Conservation (phyloP, 1,140 invertebrate species). For the Theocolax elegans region DNA sequence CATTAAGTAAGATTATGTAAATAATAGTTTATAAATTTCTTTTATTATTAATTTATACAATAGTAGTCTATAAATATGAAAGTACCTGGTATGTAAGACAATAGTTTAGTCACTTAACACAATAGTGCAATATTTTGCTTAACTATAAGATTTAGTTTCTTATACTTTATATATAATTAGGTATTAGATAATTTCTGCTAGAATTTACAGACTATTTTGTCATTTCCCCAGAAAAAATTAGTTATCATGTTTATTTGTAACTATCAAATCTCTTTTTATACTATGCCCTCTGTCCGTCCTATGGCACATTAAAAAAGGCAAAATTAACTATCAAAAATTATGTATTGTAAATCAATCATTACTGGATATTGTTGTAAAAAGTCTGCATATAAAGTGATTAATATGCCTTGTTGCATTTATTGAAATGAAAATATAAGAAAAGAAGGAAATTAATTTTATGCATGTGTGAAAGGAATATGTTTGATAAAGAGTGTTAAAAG, state of each 20-base stretch:
- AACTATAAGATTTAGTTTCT: no score
- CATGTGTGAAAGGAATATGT: constrained; percentile 24
- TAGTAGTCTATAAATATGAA: no score
- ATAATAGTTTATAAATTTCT: constrained; percentile 1
- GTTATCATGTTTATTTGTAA: neutral
- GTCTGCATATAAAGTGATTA: neutral
- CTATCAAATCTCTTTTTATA: constrained; percentile 4
- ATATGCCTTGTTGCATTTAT: constrained; percentile 18
- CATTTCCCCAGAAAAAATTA: neutral
- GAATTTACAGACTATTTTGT: constrained; percentile 6
- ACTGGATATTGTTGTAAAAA: constrained; percentile 17
- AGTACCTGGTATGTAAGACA: constrained; percentile 31
- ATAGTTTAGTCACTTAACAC: constrained; percentile 18
- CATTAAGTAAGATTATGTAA: neutral
- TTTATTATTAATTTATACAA: no score
- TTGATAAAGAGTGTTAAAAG: constrained; percentile 20
- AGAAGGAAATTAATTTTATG: neutral
- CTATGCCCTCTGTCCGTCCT: constrained; percentile 22
- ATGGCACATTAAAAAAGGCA: constrained; percentile 1
- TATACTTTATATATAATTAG: neutral
- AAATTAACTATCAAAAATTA: neutral
- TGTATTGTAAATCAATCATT: constrained; percentile 4
- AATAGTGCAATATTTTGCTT: constrained; percentile 26
- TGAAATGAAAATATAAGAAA: neutral
- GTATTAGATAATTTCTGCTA: no score